A percentile compares a stretch with the other conserved stretches of the same genome.
phyloP scores from a whole-genome alignment of 2,888 invertebrate species.

The Drosophila neoperkinsi region DNA sequence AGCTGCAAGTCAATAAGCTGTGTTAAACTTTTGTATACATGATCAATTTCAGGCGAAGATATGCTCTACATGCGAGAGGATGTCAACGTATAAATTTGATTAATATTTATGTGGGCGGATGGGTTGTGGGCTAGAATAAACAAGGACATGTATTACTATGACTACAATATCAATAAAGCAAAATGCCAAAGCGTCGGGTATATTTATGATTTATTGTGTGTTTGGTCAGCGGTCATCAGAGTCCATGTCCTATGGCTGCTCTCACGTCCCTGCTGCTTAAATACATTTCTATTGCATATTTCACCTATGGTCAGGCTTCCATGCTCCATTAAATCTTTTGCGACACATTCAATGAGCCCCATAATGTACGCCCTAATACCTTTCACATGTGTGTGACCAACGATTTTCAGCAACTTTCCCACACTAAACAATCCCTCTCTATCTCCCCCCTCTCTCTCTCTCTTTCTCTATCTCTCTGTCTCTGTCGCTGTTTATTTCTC shows the following conservation, averaged over 20 bases:
- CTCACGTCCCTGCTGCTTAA: conserved; percentile 34
- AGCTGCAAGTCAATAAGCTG: conserved; percentile 71
- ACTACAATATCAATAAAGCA: conserved; percentile 79
- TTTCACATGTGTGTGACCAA: conserved; percentile 38
- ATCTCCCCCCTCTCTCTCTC: not conserved
- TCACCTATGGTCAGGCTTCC: conserved; percentile 64
- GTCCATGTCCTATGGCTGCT: conserved; percentile 26
- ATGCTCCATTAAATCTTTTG: conserved; percentile 81
- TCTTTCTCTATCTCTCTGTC: conserved; percentile 2
- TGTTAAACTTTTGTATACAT: conserved; percentile 61
- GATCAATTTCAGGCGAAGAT: conserved; percentile 56
- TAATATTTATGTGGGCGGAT: conserved; percentile 67
- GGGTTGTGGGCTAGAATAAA: conserved; percentile 42
- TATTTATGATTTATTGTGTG: conserved; percentile 72
- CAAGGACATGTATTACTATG: conserved; percentile 61
- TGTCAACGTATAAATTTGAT: conserved; percentile 65
- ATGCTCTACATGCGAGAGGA: conserved; percentile 18
- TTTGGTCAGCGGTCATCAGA: conserved; percentile 58
- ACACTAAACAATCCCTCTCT: not conserved
- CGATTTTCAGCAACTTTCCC: conserved; percentile 3
- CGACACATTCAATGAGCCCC: conserved; percentile 79
- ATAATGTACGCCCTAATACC: conserved; percentile 78
- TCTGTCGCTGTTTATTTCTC: not conserved
- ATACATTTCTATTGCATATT: conserved; percentile 66
- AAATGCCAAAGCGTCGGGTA: conserved; percentile 50